These are phyloP conservation scores for Drosophila bocqueti DNA, from an alignment of 1,140 invertebrate species.

Conservation along the genomic window DNA sequence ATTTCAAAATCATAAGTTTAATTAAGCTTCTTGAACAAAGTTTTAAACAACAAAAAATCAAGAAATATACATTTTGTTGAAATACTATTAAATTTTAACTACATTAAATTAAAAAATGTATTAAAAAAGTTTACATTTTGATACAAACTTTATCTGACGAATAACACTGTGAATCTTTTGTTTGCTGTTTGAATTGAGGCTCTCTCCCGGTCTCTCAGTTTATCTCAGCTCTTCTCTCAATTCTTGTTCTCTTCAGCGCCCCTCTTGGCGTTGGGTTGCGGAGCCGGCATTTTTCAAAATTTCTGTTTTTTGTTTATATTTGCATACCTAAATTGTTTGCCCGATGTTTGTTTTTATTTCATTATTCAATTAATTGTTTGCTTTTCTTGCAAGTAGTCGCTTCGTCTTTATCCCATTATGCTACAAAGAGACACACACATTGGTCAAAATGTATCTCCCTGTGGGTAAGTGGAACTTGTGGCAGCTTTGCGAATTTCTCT, in stretches of 20 bases:
- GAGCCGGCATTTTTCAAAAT: slow-evolving; percentile 56
- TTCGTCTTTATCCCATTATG: not conserved
- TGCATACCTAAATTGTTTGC: slow-evolving; percentile 29
- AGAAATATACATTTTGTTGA: no score
- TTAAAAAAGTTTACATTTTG: not conserved
- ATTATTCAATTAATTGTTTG: slow-evolving; percentile 35
- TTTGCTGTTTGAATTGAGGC: slow-evolving; percentile 15
- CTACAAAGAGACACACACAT: not conserved
- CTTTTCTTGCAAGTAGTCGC: not conserved
- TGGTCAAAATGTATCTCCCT: slow-evolving; percentile 2
- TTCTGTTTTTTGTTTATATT: slow-evolving; percentile 65
- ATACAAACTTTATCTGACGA: not conserved
- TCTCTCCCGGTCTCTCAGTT: slow-evolving; percentile 4
- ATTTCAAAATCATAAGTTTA: no score
- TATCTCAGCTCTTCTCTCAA: slow-evolving; percentile 10
- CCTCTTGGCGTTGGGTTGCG: slow-evolving; percentile 30
- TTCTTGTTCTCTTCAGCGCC: slow-evolving; percentile 30
- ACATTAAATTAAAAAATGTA: no score
- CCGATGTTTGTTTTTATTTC: slow-evolving; percentile 38
- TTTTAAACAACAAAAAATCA: no score
- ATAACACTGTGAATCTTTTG: slow-evolving; percentile 29
- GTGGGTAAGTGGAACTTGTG: not conserved
- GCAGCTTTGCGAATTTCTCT: slow-evolving; percentile 1
- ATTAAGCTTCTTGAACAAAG: no score
- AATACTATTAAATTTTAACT: no score